These are phyloP conservation scores for Glaucomys volans DNA, from an alignment of 2,113 vertebrate genomes.

Conservation along the genomic window DNA sequence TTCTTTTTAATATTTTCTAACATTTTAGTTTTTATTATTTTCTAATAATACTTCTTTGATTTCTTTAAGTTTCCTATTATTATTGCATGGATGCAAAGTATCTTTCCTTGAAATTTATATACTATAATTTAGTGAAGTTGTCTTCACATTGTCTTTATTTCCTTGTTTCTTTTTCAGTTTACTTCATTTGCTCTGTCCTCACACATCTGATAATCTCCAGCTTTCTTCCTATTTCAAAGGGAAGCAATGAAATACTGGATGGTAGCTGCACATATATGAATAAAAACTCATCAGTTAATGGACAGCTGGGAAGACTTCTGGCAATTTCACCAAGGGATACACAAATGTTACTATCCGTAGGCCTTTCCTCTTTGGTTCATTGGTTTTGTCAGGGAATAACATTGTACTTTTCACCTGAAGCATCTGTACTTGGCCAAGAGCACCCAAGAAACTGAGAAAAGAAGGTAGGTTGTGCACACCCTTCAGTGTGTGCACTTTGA, in stretches of 20 bases:
- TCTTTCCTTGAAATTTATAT: neutral
- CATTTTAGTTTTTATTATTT: neutral
- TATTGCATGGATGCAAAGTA: neutral
- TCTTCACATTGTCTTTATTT: neutral
- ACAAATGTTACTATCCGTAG: neutral
- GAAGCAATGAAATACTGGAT: neutral
- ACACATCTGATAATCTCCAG: neutral
- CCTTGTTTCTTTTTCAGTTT: neutral
- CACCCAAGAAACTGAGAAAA: neutral
- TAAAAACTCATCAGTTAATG: neutral
- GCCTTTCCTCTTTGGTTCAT: neutral
- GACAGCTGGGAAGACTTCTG: neutral
- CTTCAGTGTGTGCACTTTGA: neutral
- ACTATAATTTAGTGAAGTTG: neutral
- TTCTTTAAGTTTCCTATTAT: neutral
- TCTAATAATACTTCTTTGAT: neutral
- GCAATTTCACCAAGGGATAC: neutral
- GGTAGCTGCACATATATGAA: neutral
- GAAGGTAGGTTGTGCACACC: neutral
- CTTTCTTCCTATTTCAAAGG: neutral
- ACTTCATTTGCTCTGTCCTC: neutral
- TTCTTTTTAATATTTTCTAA: conserved; percentile 51
- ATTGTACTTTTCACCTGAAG: neutral
- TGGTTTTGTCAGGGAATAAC: neutral
- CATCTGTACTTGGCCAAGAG: neutral